Conservation (phyloP, 2,888 invertebrate genomes). For the Amphipyra berbera region DNA sequence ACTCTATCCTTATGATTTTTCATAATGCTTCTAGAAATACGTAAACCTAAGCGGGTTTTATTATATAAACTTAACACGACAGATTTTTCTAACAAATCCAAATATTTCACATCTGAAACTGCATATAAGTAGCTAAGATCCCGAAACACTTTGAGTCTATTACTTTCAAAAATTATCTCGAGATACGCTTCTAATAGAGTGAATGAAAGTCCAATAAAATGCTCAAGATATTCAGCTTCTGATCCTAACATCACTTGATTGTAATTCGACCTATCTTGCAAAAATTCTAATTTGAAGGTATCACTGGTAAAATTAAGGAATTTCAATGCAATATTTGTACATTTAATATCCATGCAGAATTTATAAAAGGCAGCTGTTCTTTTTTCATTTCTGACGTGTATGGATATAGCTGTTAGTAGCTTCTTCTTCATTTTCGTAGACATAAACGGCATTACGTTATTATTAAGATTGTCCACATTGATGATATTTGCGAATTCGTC, state of each 20-base stretch:
- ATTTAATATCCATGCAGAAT: slow-evolving; percentile 65
- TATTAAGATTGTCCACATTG: slow-evolving; percentile 69
- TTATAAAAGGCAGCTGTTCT: slow-evolving; percentile 68
- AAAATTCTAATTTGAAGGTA: slow-evolving; percentile 64
- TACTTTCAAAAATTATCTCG: slow-evolving; percentile 1
- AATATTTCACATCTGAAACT: slow-evolving; percentile 64
- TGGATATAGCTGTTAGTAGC: slow-evolving; percentile 65
- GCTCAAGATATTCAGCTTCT: slow-evolving; percentile 36
- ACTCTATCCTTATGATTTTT: slow-evolving; percentile 72
- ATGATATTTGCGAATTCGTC: slow-evolving; percentile 66
- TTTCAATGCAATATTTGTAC: slow-evolving; percentile 66
- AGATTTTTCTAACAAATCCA: slow-evolving; percentile 70
- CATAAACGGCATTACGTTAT: slow-evolving; percentile 75
- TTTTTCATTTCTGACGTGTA: slow-evolving; percentile 61
- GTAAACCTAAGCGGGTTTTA: slow-evolving; percentile 59
- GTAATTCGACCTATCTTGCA: slow-evolving; percentile 47
- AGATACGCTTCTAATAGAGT: slow-evolving; percentile 59
- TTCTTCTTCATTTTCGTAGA: slow-evolving; percentile 77
- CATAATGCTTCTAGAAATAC: slow-evolving; percentile 67
- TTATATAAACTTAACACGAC: neutral
- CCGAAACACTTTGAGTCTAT: slow-evolving; percentile 28
- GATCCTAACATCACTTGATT: neutral
- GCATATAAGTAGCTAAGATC: slow-evolving; percentile 55
- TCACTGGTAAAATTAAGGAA: slow-evolving; percentile 71
- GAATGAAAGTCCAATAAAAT: slow-evolving; percentile 69